Percentiles rank a stretch among this genome's conserved stretches.
Conservation (phyloP, 2,797 vertebrate genomes). For the Jordanella pulchra region DNA sequence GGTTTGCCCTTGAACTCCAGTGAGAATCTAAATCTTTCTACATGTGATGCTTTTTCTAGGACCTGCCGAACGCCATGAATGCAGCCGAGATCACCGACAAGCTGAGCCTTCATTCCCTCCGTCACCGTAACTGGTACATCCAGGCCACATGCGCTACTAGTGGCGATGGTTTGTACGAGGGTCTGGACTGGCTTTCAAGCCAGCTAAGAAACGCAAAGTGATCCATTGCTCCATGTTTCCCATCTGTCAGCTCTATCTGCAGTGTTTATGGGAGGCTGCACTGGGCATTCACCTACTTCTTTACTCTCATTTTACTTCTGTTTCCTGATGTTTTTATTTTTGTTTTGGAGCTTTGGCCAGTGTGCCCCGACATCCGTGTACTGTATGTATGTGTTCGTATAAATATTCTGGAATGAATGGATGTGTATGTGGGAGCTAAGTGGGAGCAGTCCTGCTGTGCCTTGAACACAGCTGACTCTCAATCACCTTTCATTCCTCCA, state of each 20-base stretch:
- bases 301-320: constrained; percentile 31
- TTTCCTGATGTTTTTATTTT: constrained; percentile 42
- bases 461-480: constrained; percentile 64
- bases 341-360: constrained; percentile 65
- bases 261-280: constrained; percentile 54
- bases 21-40: not conserved
- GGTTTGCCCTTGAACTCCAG: not conserved
- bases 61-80: constrained; percentile 83
- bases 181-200: constrained; percentile 83
- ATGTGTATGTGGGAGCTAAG: constrained; percentile 54
- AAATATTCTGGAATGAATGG: constrained; percentile 43
- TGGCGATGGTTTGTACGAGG: constrained; percentile 83
- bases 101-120: constrained; percentile 75
- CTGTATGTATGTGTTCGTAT: constrained; percentile 51
- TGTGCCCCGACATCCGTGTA: constrained; percentile 64
- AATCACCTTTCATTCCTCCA: constrained; percentile 35
- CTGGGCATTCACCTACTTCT: constrained; percentile 58
- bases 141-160: constrained; percentile 84
- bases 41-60: constrained; percentile 52
- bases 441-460: constrained; percentile 81
- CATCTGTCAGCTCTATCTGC: constrained; percentile 53
- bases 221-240: constrained; percentile 54
- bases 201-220: constrained; percentile 80
- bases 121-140: constrained; percentile 80
- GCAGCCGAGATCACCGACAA: constrained; percentile 83